Evolutionary conservation across 2,888 invertebrate genomes (phyloP).

Genomic region (Drosophila cracens): DNA sequence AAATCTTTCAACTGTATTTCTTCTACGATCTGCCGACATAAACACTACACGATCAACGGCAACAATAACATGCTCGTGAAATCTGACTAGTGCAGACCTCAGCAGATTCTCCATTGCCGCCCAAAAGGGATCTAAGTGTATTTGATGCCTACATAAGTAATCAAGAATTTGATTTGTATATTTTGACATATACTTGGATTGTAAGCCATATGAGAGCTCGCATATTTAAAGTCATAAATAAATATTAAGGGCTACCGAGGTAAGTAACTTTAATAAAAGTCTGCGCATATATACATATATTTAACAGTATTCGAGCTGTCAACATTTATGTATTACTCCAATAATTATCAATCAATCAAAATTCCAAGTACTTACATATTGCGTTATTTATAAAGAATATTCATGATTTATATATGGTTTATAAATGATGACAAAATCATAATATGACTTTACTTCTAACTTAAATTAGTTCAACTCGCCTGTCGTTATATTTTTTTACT

Average conservation of each 20-base stretch:
- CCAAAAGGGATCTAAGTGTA: not conserved
- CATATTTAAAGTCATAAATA: not conserved
- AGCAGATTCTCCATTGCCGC: slow-evolving; percentile 26
- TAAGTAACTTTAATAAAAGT: not conserved
- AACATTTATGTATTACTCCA: too few species aligned
- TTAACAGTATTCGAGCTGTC: too few species aligned
- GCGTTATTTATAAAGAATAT: not conserved
- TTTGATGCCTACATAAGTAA: not conserved
- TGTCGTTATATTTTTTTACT: not conserved
- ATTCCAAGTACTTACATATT: not conserved
- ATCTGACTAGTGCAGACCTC: not conserved
- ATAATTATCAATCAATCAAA: too few species aligned
- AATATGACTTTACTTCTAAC: not conserved
- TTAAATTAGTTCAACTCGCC: not conserved
- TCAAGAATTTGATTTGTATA: not conserved
- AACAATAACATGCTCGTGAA: not conserved
- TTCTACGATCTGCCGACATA: too few species aligned
- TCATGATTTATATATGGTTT: not conserved
- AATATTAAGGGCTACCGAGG: not conserved
- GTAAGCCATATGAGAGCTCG: not conserved
- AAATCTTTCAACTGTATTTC: not conserved
- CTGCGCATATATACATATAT: not conserved
- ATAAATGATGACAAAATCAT: not conserved
- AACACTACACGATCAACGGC: not conserved
- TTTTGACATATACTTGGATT: not conserved